These are phyloP conservation scores for Pseudococcus viburni DNA, from an alignment of 2,888 invertebrate genomes.

Conservation along the genomic window DNA sequence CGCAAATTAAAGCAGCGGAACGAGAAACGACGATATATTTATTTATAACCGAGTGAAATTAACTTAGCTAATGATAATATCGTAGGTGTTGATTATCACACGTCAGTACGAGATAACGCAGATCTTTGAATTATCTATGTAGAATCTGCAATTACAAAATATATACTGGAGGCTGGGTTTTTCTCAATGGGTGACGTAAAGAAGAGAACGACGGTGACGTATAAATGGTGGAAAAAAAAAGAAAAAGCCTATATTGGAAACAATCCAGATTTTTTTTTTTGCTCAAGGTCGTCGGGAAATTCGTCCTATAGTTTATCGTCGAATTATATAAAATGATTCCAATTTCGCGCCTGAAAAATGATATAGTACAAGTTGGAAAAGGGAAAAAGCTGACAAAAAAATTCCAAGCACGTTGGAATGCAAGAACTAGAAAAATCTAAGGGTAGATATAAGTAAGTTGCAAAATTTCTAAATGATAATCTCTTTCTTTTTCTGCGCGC, in stretches of 20 bases:
- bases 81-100: conserved; percentile 3
- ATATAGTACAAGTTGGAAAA: background rate
- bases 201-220: background rate
- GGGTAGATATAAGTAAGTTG: background rate
- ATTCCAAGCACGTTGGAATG: background rate
- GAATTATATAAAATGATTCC: conserved; percentile 28
- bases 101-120: background rate
- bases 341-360: background rate
- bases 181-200: background rate
- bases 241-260: background rate
- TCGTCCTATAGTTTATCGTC: background rate
- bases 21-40: background rate
- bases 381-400: background rate
- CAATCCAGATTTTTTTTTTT: background rate
- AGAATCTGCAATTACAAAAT: too few relatives aligned
- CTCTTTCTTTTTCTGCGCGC: background rate
- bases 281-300: background rate
- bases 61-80: background rate
- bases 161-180: background rate
- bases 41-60: background rate
- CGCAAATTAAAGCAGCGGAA: background rate
- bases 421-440: background rate
- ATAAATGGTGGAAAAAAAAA: background rate
- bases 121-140: too few relatives aligned
- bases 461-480: conserved; percentile 11